Conservation (phyloP, 2,797 vertebrate species). For the Vultur gryphus region DNA sequence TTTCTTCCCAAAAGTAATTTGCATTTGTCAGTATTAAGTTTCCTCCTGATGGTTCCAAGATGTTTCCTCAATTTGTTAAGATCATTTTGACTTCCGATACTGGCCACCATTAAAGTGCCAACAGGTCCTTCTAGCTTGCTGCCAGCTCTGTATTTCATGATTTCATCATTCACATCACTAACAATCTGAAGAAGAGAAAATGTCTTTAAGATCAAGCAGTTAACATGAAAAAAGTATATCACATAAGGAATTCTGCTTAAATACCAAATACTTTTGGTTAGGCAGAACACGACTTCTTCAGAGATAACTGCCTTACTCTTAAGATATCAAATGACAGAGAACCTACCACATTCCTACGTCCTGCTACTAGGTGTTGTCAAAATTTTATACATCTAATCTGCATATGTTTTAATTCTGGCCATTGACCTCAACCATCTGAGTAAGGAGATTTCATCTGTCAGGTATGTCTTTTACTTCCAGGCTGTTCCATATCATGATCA, state of each 20-base stretch:
- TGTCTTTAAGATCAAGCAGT: background rate
- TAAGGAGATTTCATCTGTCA: background rate
- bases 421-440: background rate
- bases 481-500: background rate
- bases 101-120: background rate
- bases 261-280: background rate
- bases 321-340: background rate
- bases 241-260: background rate
- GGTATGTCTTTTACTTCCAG: background rate
- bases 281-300: background rate
- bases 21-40: background rate
- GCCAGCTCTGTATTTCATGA: background rate
- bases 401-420: background rate
- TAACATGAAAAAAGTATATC: background rate
- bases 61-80: background rate
- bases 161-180: background rate
- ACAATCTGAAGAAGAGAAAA: background rate
- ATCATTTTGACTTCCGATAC: background rate
- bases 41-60: background rate
- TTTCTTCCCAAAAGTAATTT: constrained; percentile 15
- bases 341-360: background rate
- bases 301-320: background rate
- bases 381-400: background rate
- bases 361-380: background rate
- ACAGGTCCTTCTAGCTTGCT: background rate